Evolutionary conservation across 2,797 vertebrate species (phyloP), one percentile per base, ranked within the genome.

Genomic region (Percopsis omiscomaycus): DNA sequence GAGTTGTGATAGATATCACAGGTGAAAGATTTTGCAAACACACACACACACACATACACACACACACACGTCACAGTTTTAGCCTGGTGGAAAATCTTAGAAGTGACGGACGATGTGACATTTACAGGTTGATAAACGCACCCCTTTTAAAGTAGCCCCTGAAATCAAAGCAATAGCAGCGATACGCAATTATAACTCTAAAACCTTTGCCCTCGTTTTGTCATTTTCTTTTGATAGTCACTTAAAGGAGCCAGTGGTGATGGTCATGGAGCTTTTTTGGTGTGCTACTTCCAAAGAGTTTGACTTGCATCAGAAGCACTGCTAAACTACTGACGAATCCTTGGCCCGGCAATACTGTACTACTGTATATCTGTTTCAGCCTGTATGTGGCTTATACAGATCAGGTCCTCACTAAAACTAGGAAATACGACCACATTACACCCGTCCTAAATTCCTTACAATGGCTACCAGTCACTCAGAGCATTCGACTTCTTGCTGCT

Each of bases 31-130:
- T 59, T 55, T 1, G 14, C 29, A 50, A 4, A 14, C 56, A 13
- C 56, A 13, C 32, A 58, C n/a, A 10, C 37, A 58, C 42, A 44
- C 37, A 44, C 55, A 59, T 22, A 13, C n/a, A 47, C 57, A 59
- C 44, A 28, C 15, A 46, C 42, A 27, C 42, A n/a, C 11, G 45
- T 37, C 44, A 46, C 5, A 11, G 28, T 29, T 29, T 50, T 3
- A 32, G 14, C 46, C 46, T 16, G 47, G 47, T 32, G 59, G 46
- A 50, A 50, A 30, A 49, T 11, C 32, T 47, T 42, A 46, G 22
- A 46, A 14, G 4, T 45, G 13, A 37, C 37, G 3, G 60, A 28
- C 61, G 13, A 30, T 42, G 27, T 5, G 44, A 52, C 51, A 55
- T 15, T 22, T 50, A 16, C 28, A 16, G 47, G 2, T 3, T n/a